These are phyloP conservation scores for Schizopygopsis pylzovi DNA, from an alignment of 2,797 vertebrate species.

Conservation along the genomic window DNA sequence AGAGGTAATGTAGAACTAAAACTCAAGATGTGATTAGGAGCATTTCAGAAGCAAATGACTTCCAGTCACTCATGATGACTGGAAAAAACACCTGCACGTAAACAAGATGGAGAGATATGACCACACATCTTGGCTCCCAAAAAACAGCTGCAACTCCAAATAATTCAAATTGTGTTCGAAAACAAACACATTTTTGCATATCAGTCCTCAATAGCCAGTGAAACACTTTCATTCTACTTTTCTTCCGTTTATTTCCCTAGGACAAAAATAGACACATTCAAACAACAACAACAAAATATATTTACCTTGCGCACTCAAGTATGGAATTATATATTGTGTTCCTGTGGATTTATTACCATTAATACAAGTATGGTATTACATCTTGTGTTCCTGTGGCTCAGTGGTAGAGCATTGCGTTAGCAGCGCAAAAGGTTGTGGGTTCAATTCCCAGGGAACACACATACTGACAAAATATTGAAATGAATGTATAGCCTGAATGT, in stretches of 20 bases:
- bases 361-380: too few species aligned
- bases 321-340: not conserved
- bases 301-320: not conserved
- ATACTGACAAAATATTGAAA: too few species aligned
- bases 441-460: too few species aligned
- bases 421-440: too few species aligned
- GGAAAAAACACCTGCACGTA: not conserved
- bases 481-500: too few species aligned
- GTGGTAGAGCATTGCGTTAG: too few species aligned
- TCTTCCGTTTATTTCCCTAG: not conserved
- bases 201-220: not conserved
- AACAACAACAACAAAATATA: not conserved
- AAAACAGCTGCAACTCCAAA: conserved; percentile 1
- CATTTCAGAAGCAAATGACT: conserved; percentile 14
- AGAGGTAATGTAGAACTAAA: conserved; percentile 9
- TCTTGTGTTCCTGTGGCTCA: too few species aligned
- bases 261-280: not conserved
- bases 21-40: conserved; percentile 18
- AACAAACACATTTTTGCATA: not conserved
- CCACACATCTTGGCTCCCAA: not conserved
- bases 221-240: not conserved
- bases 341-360: too few species aligned
- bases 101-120: not conserved
- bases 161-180: not conserved
- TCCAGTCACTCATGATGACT: not conserved